Conservation (phyloP, 1,140 invertebrate genomes). For the Pseudachorutes palmiensis region DNA sequence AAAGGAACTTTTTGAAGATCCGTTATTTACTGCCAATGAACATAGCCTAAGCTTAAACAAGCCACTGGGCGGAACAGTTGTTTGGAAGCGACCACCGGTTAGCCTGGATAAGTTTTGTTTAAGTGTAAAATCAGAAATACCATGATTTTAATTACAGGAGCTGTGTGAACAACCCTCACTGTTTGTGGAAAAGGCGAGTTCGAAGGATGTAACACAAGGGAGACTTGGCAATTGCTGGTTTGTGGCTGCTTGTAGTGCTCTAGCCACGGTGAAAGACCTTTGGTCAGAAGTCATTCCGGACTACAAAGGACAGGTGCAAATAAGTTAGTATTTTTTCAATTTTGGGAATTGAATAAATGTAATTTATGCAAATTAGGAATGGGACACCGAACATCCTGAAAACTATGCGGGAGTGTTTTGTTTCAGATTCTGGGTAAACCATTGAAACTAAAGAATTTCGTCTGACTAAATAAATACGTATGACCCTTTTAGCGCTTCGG, state of each 20-base stretch:
- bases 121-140: background rate
- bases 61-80: constrained; percentile 20
- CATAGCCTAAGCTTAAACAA: constrained; percentile 31
- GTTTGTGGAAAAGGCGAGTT: constrained; percentile 53
- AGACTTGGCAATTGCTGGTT: constrained; percentile 57
- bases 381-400: constrained; percentile 34
- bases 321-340: background rate
- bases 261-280: constrained; percentile 45
- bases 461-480: background rate
- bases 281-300: constrained; percentile 35
- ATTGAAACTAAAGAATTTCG: background rate
- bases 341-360: no score
- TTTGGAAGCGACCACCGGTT: constrained; percentile 37
- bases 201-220: constrained; percentile 59
- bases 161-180: constrained; percentile 49
- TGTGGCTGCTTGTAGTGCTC: constrained; percentile 55
- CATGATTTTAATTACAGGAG: constrained; percentile 45
- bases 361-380: no score
- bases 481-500: constrained; percentile 19
- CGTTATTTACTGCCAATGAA: constrained; percentile 45
- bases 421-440: constrained; percentile 46
- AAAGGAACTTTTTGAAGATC: constrained; percentile 45
- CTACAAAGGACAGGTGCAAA: constrained; percentile 30
- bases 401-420: constrained; percentile 48
- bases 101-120: constrained; percentile 9